These are phyloP conservation scores for Labeo calbasu DNA, from an alignment of 2,797 vertebrate genomes.

Conservation along the genomic window DNA sequence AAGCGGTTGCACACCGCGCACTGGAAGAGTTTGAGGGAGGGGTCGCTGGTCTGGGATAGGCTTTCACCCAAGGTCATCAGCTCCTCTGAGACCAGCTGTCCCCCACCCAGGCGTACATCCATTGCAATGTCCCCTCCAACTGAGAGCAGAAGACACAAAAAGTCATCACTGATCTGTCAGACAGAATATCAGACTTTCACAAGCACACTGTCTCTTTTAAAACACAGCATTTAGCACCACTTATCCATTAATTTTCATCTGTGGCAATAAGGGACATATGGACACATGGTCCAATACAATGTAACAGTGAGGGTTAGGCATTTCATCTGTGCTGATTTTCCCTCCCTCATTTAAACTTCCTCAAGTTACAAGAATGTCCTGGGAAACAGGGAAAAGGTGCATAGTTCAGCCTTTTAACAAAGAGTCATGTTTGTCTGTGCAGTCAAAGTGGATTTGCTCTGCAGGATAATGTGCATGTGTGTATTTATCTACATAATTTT, in stretches of 20 bases:
- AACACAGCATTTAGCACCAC: not conserved
- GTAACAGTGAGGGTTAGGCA: slow-evolving; percentile 21
- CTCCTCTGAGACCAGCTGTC: slow-evolving; percentile 97
- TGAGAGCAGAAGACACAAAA: slow-evolving; percentile 61
- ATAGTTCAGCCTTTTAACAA: slow-evolving; percentile 56
- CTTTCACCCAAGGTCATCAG: slow-evolving; percentile 98
- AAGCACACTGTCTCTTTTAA: not conserved
- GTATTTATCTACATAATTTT: slow-evolving; percentile 67
- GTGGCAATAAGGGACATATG: not conserved
- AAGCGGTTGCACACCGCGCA: slow-evolving; percentile 99
- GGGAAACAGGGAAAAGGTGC: slow-evolving; percentile 53
- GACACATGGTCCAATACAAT: not conserved
- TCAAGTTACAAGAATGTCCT: slow-evolving; percentile 53
- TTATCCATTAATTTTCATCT: not conserved
- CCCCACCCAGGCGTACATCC: slow-evolving; percentile 92
- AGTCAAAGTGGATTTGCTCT: slow-evolving; percentile 62
- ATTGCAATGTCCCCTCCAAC: slow-evolving; percentile 95
- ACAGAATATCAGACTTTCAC: not conserved
- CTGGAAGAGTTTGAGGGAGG: slow-evolving; percentile 98
- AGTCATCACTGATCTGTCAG: slow-evolving; percentile 5
- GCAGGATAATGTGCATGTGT: slow-evolving; percentile 56
- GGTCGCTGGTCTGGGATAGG: slow-evolving; percentile 95
- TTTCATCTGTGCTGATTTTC: slow-evolving; percentile 34
- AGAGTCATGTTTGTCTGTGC: slow-evolving; percentile 58
- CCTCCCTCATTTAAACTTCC: slow-evolving; percentile 36